Evolutionary conservation across 2,888 invertebrate species (phyloP), one percentile per base, ranked within the genome.

Genomic region (Parochlus steinenii): DNA sequence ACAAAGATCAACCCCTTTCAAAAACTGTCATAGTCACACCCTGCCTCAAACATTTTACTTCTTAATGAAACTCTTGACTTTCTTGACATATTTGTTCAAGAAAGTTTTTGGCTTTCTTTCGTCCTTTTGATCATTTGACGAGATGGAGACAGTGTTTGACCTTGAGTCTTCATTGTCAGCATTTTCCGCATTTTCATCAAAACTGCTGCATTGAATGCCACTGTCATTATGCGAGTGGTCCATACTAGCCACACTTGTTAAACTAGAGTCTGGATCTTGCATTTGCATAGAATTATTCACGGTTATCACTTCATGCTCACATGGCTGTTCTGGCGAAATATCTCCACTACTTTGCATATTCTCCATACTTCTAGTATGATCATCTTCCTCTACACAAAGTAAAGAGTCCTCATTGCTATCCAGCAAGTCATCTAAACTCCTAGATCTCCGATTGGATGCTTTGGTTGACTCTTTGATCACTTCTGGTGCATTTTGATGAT

Each of bases 31-130:
- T n/a, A n/a, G n/a, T n/a, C n/a, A n/a, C n/a, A n/a, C n/a, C n/a
- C n/a, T n/a, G n/a, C n/a, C n/a, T n/a, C n/a, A 31, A 31, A 11
- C 22, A 8, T 38, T 38, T 49, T 43, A 63, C 54, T 63, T 63
- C 52, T 61, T 61, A 42, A 71, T 78, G 54, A 80, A 65, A 62
- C 76, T 74, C 64, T 77, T 71, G 58, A 80, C 75, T 71, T 80
- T 80, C 62, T 77, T 79, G 47, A 80, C 76, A 60, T 79, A 80
- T 56, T 75, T 67, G 66, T 83, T 82, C 72, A 85, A 78, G 56
- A 85, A 82, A 58, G 81, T 82, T 53, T 74, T 73, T 56, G 74
- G 75, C 50, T 72, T 65, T 55, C 76, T 75, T 6, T 65, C 67
- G 48, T 69, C 69, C 34, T 63, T 65, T 44, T 62, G 54, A 46